These are phyloP conservation scores for Distichodus sexfasciatus DNA, from an alignment of 2,797 vertebrate species.

Conservation along the genomic window DNA sequence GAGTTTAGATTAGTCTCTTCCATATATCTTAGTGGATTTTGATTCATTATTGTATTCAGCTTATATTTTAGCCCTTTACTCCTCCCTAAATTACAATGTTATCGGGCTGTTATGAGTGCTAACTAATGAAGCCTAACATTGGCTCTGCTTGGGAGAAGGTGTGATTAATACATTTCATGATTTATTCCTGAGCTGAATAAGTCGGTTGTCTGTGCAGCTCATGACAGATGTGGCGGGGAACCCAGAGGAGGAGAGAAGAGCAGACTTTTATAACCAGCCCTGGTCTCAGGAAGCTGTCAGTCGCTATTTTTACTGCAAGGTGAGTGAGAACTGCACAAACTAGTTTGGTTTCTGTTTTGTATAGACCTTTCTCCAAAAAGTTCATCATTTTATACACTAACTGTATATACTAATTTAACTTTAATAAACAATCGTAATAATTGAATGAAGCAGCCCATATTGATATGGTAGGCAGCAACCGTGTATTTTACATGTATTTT, in stretches of 20 bases:
- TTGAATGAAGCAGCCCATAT: background rate
- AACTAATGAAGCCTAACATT: too few species aligned
- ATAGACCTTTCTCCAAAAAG: background rate
- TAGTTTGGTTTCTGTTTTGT: background rate
- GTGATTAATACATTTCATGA: background rate
- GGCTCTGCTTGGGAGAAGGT: too few species aligned
- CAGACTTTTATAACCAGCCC: slow-evolving; percentile 94
- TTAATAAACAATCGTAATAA: background rate
- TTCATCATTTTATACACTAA: background rate
- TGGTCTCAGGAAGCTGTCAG: slow-evolving; percentile 99
- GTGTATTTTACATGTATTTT: background rate
- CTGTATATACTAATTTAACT: background rate
- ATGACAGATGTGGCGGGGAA: slow-evolving; percentile 97
- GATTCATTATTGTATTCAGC: too few species aligned
- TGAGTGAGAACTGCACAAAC: slow-evolving; percentile 50
- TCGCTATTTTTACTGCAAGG: slow-evolving; percentile 99
- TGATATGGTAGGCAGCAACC: too few species aligned
- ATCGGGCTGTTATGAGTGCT: too few species aligned
- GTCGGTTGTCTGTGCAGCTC: slow-evolving; percentile 60
- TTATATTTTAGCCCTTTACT: too few species aligned
- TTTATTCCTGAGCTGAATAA: background rate
- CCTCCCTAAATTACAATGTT: too few species aligned
- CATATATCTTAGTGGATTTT: too few species aligned
- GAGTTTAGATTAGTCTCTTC: too few species aligned
- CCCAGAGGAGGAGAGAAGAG: slow-evolving; percentile 92